Evolutionary conservation across 2,797 vertebrate species (phyloP).

Genomic region (Stomatorhinus walkeri): DNA sequence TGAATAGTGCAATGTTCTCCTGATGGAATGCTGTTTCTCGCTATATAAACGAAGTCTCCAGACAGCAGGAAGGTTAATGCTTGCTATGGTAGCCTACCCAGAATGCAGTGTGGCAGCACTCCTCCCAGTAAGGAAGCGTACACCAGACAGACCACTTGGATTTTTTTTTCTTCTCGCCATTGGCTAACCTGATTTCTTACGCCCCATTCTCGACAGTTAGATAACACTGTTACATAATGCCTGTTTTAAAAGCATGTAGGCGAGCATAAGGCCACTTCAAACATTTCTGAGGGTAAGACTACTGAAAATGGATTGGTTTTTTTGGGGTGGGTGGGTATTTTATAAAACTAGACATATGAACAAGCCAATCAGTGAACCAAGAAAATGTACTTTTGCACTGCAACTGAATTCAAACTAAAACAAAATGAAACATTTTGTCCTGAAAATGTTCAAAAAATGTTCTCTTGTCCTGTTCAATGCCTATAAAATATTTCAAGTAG

Average conservation of each 20-base stretch:
- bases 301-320: not conserved
- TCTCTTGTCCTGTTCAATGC: not conserved
- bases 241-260: slow-evolving; percentile 41
- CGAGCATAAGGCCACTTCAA: slow-evolving; percentile 19
- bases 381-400: not conserved
- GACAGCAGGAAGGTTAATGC: not conserved
- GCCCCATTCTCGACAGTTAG: slow-evolving; percentile 45
- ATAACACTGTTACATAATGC: slow-evolving; percentile 63
- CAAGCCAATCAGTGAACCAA: not conserved
- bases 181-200: slow-evolving; percentile 52
- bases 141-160: slow-evolving; percentile 28
- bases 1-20: not conserved
- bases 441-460: not conserved
- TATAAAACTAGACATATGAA: not conserved
- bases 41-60: slow-evolving; percentile 5
- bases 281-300: not conserved
- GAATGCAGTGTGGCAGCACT: slow-evolving; percentile 1
- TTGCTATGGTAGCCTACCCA: not conserved
- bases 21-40: not conserved
- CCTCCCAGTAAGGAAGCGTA: slow-evolving; percentile 29
- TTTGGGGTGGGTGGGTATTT: not conserved
- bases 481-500: not conserved
- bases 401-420: not conserved
- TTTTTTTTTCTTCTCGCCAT: slow-evolving; percentile 22
- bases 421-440: not conserved